Evolutionary conservation across 2,888 invertebrate species (phyloP).

Genomic region (Scaptodrosophila latifasciaeformis): DNA sequence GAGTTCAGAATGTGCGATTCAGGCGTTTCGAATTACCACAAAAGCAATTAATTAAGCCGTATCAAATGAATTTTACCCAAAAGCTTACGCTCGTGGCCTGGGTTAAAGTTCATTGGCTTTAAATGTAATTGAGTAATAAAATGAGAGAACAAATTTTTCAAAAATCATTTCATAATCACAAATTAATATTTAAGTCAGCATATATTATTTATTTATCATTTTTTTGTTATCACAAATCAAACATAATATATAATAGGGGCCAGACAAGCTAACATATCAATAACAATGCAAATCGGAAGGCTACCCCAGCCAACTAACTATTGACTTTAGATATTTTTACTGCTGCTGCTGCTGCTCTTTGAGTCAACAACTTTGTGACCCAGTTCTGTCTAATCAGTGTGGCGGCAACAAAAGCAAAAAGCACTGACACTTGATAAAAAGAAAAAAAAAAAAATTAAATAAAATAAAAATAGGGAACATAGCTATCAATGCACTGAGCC

Average conservation of each 20-base stretch:
- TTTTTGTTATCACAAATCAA: too few species aligned
- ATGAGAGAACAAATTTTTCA: not conserved
- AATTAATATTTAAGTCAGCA: too few species aligned
- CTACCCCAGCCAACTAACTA: conserved; percentile 7
- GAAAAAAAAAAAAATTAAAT: too few species aligned
- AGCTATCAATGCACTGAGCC: too few species aligned
- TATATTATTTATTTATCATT: too few species aligned
- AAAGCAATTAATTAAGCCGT: conserved; percentile 58
- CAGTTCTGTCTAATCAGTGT: conserved; percentile 52
- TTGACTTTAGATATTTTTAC: conserved; percentile 44
- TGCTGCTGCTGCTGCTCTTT: conserved; percentile 22
- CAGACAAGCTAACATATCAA: too few species aligned
- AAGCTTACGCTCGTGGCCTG: not conserved
- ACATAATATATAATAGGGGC: too few species aligned
- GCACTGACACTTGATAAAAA: not conserved
- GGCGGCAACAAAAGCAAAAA: conserved; percentile 2
- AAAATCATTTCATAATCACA: conserved; percentile 6
- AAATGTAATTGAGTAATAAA: not conserved
- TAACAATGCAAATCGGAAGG: not conserved
- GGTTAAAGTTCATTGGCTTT: conserved; percentile 17
- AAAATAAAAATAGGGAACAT: too few species aligned
- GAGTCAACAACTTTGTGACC: conserved; percentile 42
- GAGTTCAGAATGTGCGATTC: not conserved
- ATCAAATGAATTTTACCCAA: conserved; percentile 42
- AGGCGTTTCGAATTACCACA: conserved; percentile 23